Evolutionary conservation across 2,797 vertebrate species (phyloP), one percentile per base, ranked within the genome.

Genomic region (Pantherophis alleghaniensis): DNA sequence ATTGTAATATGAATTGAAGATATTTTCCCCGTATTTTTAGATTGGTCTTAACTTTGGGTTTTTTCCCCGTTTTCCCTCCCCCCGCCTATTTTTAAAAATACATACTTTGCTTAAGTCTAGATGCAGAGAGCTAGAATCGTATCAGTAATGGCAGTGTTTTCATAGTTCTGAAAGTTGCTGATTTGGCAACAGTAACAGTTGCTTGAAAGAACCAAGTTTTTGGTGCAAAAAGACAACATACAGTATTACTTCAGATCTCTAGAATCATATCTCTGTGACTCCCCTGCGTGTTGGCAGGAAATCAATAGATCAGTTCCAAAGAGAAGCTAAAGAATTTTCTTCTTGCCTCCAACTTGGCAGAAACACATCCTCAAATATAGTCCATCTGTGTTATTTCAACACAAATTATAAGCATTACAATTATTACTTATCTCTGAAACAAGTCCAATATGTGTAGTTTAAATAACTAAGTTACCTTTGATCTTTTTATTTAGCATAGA

Each of bases 21-120:
- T 94, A 93, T 95, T 92, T 95, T 95, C 60, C 94, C 93, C 94
- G 93, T 94, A 95, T 47, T 83, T 83, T 47, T 83, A 96, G 96
- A 96, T 93, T 91, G 95, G 95, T 94, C 92, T 95, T 95, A 96
- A 95, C 24, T 96, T 95, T 0, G 86, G 93, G 0, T 55, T 96
- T 94, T 1, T 1, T 16, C 90, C 94, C 94, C 95, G 66, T 95
- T 95, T 93, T 92, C 95, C 96, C 94, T 18, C 3, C 9, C 37
- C 42, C 74, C 0, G 3, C 1, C 32, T 10, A 24, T 83, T 83
- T 79, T 24, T 42, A 95, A 88, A 92, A 28, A n/a, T 10, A 47
- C 5, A 13, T 56, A 47, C 32, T 91, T 59, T 59, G 26, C 56
- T 96, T 94, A 95, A 96, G 91, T 93, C 20, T 91, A 88, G 90